These are phyloP conservation scores for Agonopterix alstromeriana DNA, from an alignment of 2,888 invertebrate genomes.

Conservation along the genomic window DNA sequence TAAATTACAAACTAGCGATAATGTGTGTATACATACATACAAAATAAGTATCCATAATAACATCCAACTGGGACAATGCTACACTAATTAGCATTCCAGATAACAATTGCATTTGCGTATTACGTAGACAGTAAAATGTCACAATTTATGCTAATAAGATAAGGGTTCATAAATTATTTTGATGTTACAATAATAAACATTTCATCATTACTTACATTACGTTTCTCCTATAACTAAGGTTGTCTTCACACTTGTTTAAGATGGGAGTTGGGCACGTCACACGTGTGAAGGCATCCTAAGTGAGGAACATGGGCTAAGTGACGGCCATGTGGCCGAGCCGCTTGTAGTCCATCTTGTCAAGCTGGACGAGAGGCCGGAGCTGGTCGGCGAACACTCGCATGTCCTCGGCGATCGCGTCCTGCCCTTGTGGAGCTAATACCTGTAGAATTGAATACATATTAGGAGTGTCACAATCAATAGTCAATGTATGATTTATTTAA, in stretches of 20 bases:
- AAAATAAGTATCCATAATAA: no score
- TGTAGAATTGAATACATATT: conserved; percentile 11
- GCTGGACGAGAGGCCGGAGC: conserved; percentile 90
- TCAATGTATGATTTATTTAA: no score
- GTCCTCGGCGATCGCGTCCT: conserved; percentile 96
- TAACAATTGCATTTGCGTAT: background rate
- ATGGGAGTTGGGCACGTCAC: no score
- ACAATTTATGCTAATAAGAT: no score
- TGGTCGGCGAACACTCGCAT: conserved; percentile 97
- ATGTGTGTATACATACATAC: no score
- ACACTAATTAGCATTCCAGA: no score
- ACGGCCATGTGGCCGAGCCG: conserved; percentile 74
- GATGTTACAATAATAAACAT: background rate
- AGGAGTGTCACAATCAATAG: no score
- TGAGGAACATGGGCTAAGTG: conserved; percentile 38
- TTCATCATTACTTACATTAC: background rate
- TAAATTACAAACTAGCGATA: no score
- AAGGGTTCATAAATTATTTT: no score
- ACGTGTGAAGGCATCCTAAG: background rate
- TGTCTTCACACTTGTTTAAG: background rate
- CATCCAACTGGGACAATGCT: no score
- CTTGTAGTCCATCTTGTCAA: conserved; percentile 96
- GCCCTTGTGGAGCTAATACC: conserved; percentile 92
- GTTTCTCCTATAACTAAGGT: background rate
- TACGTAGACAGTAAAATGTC: background rate